Conservation (phyloP, 2,797 vertebrate species). For the Anniella stebbinsi region DNA sequence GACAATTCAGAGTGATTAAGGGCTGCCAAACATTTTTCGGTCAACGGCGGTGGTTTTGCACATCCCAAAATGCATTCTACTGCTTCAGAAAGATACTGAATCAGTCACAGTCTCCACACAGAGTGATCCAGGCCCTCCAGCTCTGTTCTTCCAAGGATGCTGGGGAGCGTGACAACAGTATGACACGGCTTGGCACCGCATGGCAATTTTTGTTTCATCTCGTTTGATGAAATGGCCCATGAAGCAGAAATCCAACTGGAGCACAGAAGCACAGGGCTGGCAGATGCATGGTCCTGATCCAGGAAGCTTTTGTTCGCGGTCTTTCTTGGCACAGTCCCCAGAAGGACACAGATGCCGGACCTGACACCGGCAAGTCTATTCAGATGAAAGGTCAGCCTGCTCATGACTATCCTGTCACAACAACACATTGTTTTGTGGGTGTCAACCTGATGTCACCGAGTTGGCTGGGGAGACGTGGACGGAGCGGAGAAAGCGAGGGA, state of each 20-base stretch:
- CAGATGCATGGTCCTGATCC: background rate
- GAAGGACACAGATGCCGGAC: background rate
- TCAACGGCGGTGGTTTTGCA: background rate
- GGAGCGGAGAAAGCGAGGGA: background rate
- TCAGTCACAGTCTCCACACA: background rate
- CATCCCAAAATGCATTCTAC: background rate
- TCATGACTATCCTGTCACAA: background rate
- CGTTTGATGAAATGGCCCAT: background rate
- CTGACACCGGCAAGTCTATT: rapidly evolving
- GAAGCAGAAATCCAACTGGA: background rate
- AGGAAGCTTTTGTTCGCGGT: background rate
- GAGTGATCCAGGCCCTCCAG: slow-evolving; percentile 28
- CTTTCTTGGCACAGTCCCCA: background rate
- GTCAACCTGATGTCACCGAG: rapidly evolving
- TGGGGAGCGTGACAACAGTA: background rate
- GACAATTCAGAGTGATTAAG: background rate
- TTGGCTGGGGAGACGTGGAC: background rate
- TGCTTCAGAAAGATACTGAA: background rate
- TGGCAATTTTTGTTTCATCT: background rate
- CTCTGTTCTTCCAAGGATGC: background rate
- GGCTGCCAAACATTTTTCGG: background rate
- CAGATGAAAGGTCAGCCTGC: slow-evolving; percentile 27
- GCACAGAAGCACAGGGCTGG: background rate
- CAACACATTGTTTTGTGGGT: background rate
- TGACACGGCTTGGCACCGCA: background rate